Evolutionary conservation across 2,113 vertebrate genomes (phyloP), one percentile per base, ranked within the genome.

Genomic region (Paracanthobrama guichenoti): DNA sequence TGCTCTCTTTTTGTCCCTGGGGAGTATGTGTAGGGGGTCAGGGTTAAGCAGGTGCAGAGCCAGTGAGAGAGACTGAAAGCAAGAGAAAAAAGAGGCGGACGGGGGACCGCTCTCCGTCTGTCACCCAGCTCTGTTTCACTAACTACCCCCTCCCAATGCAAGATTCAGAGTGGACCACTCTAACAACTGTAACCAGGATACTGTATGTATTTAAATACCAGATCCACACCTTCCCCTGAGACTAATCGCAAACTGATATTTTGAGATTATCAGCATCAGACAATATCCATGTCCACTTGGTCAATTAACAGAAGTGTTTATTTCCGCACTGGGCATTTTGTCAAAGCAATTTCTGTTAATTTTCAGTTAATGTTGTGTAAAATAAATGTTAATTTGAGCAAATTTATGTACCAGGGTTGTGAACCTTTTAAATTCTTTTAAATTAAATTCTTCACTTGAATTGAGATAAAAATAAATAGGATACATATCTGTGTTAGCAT

Each of bases 31-130:
- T 74, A 22, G 59, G 89, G 89, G 91, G 92, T 91, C 94, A 87
- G 85, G 84, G 88, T 84, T 86, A 87, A 91, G 93, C 93, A 92
- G 93, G 93, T 94, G 94, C 92, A 77, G 60, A 53, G 71, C 31
- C 42, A 77, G 50, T 18, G 1, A 84, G 60, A 81, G 46, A 74
- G 18, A 24, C 69, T 74, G 66, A 64, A 26, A 72, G 22, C 73
- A n/a, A 59, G 12, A 76, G 22, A 59, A n/a, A 26, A 10, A 59
- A 12, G 13, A 24, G 35, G 35, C 4, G 18, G 50, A 39, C 18
- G 11, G 75, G 28, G 20, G 4, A 42, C 16, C 75, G 53, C 75
- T 59, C 75, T 77, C 75, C 75, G 75, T 77, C 75, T 77, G 75
- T 77, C 75, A 77, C 75, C 31, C 75, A 12, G 28, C 53, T 77